phyloP scores from a whole-genome alignment of 2,888 invertebrate species.

The Melangyna quadrimaculata region DNA sequence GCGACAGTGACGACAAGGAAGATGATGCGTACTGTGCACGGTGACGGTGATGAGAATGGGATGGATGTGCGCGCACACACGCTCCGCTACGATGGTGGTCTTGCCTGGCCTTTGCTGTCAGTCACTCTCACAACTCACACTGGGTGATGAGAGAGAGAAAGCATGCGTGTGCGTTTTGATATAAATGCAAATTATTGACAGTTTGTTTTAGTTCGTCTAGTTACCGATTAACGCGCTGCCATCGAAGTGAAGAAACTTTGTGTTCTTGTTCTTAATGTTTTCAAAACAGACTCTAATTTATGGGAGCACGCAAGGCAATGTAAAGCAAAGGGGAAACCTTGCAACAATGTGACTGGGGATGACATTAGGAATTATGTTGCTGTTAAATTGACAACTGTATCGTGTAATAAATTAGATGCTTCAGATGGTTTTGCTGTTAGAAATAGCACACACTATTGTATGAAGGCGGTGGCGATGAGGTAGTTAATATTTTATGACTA shows the following conservation, averaged over 20 bases:
- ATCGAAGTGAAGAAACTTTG: constrained; percentile 38
- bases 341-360: constrained; percentile 28
- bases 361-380: constrained; percentile 68
- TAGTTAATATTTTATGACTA: constrained; percentile 1
- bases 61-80: constrained; percentile 68
- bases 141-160: constrained; percentile 46
- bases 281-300: constrained; percentile 48
- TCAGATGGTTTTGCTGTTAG: constrained; percentile 24
- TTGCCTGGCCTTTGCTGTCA: constrained; percentile 39
- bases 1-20: constrained; percentile 47
- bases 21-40: constrained; percentile 45
- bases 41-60: constrained; percentile 56
- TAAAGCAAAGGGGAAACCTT: neutral
- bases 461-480: constrained; percentile 20
- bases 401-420: constrained; percentile 71
- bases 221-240: constrained; percentile 52
- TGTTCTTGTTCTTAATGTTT: constrained; percentile 20
- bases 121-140: constrained; percentile 23
- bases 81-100: constrained; percentile 24
- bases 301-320: neutral
- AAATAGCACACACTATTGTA: constrained; percentile 7
- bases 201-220: constrained; percentile 51
- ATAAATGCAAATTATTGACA: constrained; percentile 60
- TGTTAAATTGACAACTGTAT: constrained; percentile 74
- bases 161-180: constrained; percentile 62